Evolutionary conservation across 2,797 vertebrate species (phyloP).

Genomic region (Betta splendens): DNA sequence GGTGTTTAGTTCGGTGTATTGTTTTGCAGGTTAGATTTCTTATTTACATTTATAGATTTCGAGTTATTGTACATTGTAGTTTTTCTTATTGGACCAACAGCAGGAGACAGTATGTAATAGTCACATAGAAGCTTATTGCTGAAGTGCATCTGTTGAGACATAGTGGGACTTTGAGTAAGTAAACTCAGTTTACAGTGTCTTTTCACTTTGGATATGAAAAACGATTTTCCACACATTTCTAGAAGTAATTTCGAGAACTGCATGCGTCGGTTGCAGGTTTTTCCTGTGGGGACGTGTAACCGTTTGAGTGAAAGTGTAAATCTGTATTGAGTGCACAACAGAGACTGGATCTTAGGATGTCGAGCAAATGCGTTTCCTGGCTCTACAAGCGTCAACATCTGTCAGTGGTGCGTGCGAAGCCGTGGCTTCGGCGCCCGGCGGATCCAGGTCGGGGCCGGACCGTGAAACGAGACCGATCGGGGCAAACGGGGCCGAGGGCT

Average conservation of each 20-base stretch:
- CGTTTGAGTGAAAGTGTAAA: slow-evolving; percentile 15
- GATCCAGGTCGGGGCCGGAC: slow-evolving; percentile 8
- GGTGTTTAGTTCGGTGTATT: no score
- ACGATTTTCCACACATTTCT: slow-evolving; percentile 4
- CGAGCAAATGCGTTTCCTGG: slow-evolving; percentile 10
- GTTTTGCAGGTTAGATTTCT: no score
- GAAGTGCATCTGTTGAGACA: slow-evolving; percentile 27
- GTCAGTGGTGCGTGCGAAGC: slow-evolving; percentile 8
- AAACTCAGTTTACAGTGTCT: slow-evolving; percentile 16
- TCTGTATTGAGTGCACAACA: slow-evolving; percentile 4
- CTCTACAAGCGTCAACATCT: slow-evolving; percentile 14
- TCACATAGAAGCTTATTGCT: neutral
- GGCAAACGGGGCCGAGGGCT: no score
- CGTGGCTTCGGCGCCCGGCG: slow-evolving; percentile 14
- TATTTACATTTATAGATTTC: no score
- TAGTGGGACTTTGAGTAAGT: slow-evolving; percentile 9
- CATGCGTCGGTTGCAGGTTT: neutral
- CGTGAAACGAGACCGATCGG: slow-evolving; percentile 29
- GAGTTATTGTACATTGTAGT: no score
- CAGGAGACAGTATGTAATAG: neutral
- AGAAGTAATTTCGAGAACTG: neutral
- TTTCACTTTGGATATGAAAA: slow-evolving; percentile 5
- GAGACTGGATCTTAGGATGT: slow-evolving; percentile 19
- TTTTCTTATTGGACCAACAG: neutral
- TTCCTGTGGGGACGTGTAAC: slow-evolving; percentile 7